phyloP scores from a whole-genome alignment of 2,797 vertebrate species.

The Cossypha heuglini region DNA sequence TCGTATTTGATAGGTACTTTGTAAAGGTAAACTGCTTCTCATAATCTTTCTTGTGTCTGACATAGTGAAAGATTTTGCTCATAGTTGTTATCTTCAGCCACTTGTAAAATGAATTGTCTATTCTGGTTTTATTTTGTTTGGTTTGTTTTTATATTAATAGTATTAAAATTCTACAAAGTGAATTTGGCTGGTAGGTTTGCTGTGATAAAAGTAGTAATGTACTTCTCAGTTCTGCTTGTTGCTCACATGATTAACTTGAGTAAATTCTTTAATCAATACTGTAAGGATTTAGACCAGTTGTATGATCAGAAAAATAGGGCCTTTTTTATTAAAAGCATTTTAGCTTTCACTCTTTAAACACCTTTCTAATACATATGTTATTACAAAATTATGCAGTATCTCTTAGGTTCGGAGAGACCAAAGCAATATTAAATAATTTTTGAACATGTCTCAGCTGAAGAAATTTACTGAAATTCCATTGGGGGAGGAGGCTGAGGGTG shows the following conservation, averaged over 20 bases:
- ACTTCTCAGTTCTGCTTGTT: neutral
- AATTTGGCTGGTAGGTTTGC: neutral
- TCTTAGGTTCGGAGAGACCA: neutral
- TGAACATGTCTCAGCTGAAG: neutral
- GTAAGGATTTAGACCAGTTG: neutral
- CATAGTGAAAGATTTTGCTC: neutral
- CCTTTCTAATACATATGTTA: neutral
- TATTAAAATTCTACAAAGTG: neutral
- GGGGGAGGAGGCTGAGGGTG: too few species aligned
- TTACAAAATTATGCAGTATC: neutral
- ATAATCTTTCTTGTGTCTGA: neutral
- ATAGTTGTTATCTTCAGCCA: neutral
- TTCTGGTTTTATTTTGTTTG: neutral
- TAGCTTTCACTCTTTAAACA: neutral
- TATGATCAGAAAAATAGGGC: neutral
- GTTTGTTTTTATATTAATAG: neutral
- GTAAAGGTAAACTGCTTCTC: neutral
- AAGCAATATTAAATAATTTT: neutral
- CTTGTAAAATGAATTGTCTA: neutral
- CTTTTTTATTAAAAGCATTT: neutral
- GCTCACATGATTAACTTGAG: neutral
- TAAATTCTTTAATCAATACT: neutral
- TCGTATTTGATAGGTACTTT: neutral
- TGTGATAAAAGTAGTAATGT: neutral
- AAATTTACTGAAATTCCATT: neutral